These are phyloP conservation scores for Drosophila vallismaia DNA, from an alignment of 2,888 invertebrate species.

Conservation along the genomic window DNA sequence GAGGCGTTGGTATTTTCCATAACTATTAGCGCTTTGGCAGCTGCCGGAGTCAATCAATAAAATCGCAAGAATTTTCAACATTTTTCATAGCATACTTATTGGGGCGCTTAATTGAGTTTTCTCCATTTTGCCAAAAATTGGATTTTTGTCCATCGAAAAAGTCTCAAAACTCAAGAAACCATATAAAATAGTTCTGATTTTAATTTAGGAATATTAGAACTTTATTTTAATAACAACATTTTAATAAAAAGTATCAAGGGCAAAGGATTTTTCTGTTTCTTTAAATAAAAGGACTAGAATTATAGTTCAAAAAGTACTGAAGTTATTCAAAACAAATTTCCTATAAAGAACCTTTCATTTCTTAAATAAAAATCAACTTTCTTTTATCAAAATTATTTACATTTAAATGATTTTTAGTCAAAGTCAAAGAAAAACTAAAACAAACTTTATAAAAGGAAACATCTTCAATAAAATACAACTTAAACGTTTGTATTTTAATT, in stretches of 20 bases:
- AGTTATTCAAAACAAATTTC: neutral
- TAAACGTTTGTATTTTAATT: neutral
- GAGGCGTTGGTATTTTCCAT: constrained; percentile 4
- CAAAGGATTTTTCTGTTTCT: no score
- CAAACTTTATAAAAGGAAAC: neutral
- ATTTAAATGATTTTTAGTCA: neutral
- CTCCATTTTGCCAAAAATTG: neutral
- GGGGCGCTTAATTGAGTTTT: constrained; percentile 7
- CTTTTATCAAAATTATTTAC: neutral
- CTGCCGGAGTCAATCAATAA: constrained; percentile 45
- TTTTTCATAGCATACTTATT: constrained; percentile 11
- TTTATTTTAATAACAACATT: neutral
- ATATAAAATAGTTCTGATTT: neutral
- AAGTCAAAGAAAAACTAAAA: neutral
- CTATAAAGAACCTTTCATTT: neutral
- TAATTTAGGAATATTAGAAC: neutral
- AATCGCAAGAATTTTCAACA: constrained; percentile 20
- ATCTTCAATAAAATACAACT: neutral
- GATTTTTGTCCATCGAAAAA: neutral
- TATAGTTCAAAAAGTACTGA: neutral
- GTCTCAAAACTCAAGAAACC: neutral
- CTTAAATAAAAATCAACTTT: neutral
- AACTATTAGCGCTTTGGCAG: constrained; percentile 42
- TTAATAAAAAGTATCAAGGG: neutral
- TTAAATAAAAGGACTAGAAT: neutral